Base-by-base conservation (phyloP, 2,113 vertebrate species). In the Hystrix brachyura region DNA sequence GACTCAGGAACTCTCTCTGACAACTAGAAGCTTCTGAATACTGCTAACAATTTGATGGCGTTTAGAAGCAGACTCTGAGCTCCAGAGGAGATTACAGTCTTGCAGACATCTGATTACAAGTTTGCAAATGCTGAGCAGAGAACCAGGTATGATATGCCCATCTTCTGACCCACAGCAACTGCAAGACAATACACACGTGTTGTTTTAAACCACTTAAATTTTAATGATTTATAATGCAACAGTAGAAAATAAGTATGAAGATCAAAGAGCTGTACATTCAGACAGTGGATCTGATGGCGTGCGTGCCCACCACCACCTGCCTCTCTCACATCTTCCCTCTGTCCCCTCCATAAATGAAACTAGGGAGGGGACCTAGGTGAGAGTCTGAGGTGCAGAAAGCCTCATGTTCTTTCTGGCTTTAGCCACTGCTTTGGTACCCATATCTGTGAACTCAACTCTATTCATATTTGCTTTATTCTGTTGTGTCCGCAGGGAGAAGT, bases 371-470 rank as follows among this genome's bases (percentile, higher is more conserved):
- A 2, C 80, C 85, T 57, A 21, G 32, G 60, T 8, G 53, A 32
- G 21, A 64, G 14, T n/a, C 10, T 0, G 0, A 12, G 34, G 6
- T 13, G 1, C 7, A 10, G 27, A 57, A 13, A 82, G 53, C 23
- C 1, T 38, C 0, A 0, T 48, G 71, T 74, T 90, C 29, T 0
- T 72, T 51, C 82, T 84, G 62, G 10, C 64, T 97, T 32, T 65
- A 29, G 5, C 51, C 57, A 48, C 19, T 21, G 43, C 8, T 82
- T 90, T 83, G 67, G 43, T 71, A 51, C 14, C 15, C 0, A 0
- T 80, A 12, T 32, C 62, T 81, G 81, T 82, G 93, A 83, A 53
- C 46, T 74, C 32, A 19, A 69, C 60, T 92, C 90, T 67, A n/a
- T 55, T 62, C 43, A 38, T 34, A 32, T 59, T 87, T 94, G 25